phyloP scores from a whole-genome alignment of 2,113 vertebrate genomes.

The Atherinomorus stipes region DNA sequence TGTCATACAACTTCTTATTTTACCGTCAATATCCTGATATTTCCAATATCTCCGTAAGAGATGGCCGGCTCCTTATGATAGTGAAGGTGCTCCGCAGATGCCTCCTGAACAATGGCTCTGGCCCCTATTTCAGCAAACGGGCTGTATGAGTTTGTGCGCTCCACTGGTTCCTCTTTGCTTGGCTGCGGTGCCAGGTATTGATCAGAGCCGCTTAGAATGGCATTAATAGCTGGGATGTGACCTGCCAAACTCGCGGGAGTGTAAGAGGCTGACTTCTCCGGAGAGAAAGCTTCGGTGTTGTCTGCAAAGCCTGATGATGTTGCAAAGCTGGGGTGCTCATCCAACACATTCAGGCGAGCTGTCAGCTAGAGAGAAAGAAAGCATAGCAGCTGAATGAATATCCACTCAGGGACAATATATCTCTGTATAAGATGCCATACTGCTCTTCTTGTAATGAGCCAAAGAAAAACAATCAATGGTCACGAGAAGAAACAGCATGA shows the following conservation, averaged over 20 bases:
- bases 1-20: background rate
- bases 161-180: conserved; percentile 35
- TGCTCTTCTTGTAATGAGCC: conserved; percentile 64
- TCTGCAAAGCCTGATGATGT: conserved; percentile 41
- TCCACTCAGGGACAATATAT: conserved; percentile 57
- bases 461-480: conserved; percentile 63
- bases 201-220: conserved; percentile 39
- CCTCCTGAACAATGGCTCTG: conserved; percentile 28
- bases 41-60: conserved; percentile 46
- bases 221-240: conserved; percentile 52
- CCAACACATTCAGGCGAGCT: conserved; percentile 74
- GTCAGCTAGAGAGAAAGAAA: conserved; percentile 76
- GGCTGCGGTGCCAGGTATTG: conserved; percentile 50
- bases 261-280: conserved; percentile 54
- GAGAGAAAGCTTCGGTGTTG: conserved; percentile 56
- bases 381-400: conserved; percentile 44
- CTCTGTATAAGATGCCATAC: conserved; percentile 37
- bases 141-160: conserved; percentile 35
- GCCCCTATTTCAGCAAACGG: conserved; percentile 37
- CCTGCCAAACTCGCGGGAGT: conserved; percentile 45
- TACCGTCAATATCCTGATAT: conserved; percentile 64
- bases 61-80: conserved; percentile 66
- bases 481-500: conserved; percentile 54
- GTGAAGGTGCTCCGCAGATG: conserved; percentile 49
- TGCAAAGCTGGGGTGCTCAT: conserved; percentile 67